These are phyloP conservation scores for Acronicta aceris DNA, from an alignment of 2,888 invertebrate species.

Conservation along the genomic window DNA sequence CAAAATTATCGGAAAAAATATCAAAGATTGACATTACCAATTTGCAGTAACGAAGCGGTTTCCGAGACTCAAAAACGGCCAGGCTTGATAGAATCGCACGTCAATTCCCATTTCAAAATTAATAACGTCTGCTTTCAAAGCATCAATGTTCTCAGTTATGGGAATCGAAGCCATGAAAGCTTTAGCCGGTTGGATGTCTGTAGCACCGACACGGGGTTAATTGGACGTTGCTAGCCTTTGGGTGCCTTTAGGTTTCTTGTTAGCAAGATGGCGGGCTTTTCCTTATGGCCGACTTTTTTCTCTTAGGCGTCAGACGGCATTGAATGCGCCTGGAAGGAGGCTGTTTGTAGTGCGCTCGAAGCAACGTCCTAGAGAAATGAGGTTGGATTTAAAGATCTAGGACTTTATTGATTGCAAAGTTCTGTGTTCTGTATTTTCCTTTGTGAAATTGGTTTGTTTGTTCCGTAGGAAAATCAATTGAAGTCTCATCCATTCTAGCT, in stretches of 20 bases:
- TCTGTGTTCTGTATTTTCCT: background rate
- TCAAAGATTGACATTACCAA: background rate
- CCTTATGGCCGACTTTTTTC: slow-evolving; percentile 18
- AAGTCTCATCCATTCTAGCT: background rate
- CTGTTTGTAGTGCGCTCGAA: slow-evolving; percentile 15
- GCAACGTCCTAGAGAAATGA: slow-evolving; percentile 8
- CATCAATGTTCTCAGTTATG: slow-evolving; percentile 32
- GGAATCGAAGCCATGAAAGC: slow-evolving; percentile 37
- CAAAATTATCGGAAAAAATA: background rate
- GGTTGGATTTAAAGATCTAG: slow-evolving; percentile 12
- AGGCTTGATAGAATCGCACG: slow-evolving; percentile 1
- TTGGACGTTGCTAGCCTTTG: slow-evolving; percentile 49
- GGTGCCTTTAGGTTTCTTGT: slow-evolving; percentile 35
- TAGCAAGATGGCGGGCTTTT: slow-evolving; percentile 39
- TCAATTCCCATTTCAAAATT: slow-evolving; percentile 24
- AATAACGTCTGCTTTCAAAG: slow-evolving; percentile 34
- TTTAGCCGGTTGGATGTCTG: slow-evolving; percentile 36
- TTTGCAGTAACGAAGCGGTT: background rate
- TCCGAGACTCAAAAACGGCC: background rate
- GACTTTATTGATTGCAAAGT: background rate
- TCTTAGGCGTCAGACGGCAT: slow-evolving; percentile 21
- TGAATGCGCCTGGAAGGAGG: slow-evolving; percentile 16
- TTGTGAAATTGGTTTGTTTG: background rate
- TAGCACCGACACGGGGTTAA: slow-evolving; percentile 44
- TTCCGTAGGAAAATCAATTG: background rate